Base-by-base conservation (phyloP, 2,888 invertebrate genomes). In the Julus scanicus region DNA sequence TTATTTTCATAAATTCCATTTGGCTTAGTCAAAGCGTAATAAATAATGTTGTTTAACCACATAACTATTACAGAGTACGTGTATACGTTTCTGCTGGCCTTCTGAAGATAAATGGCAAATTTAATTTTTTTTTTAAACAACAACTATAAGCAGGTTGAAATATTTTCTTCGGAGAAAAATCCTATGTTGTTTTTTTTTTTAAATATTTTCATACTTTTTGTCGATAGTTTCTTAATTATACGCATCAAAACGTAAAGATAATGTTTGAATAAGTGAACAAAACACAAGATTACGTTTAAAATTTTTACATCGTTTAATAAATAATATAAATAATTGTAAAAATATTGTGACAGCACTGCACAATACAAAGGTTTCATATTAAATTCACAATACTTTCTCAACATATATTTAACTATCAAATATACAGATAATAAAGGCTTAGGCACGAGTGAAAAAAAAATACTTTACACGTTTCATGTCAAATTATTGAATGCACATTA, bases 301-400 rank as follows among this genome's bases (percentile, higher is more conserved):
- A 48, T 20, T 85, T 20, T 44, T 80, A 80, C 80, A 80, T 37
- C 80, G 40, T 85, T 85, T 85, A 85, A 85, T 85, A 85, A 85
- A 85, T 85, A 85, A 85, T 85, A 85, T 85, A 85, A 85, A 85
- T 85, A 40, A 85, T 85, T 49, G 85, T 85, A 85, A 85, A 85
- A 85, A 85, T 49, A 85, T 85, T 85, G 85, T 48, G 44, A 48
- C 85, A n/a, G n/a, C 85, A 85, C 44, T 20, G 44, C 40, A 85
- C 29, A 85, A 48, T 44, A 85, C 85, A 85, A 85, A 48, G 85
- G 49, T 44, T 48, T 80, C 80, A 37, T 80, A 80, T 80, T 80
- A 80, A 80, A 80, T 80, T 80, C 80, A 37, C 80, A 80, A 80
- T 80, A 80, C 39, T 80, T 80, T 80, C 80, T 80, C 80, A 13